Evolutionary conservation across 92 coral and sea anemone species (phyloP), one percentile per base, ranked within the genome.

Genomic region (Porites divaricata): DNA sequence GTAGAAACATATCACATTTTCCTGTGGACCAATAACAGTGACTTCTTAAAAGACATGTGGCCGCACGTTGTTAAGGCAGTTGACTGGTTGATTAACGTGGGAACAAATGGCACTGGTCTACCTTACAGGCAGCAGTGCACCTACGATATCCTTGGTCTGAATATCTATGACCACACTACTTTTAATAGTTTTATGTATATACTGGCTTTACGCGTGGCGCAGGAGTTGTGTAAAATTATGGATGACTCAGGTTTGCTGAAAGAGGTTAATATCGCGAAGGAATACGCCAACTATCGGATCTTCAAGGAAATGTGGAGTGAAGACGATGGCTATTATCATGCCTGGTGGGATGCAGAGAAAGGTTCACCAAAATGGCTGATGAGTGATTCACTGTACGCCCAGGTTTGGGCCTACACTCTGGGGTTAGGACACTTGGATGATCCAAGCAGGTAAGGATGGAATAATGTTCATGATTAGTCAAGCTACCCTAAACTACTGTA

Each of bases 361-460:
- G 88, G 82, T 50, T 84, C 88, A 6, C 82, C 88, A 2, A 54
- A 81, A 20, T 84, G 88, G 88, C 81, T 84, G 1, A 84, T 84
- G 88, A 76, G 79, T 74, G 88, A 84, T 76, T 84, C 88, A 7
- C 88, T 84, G 20, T 84, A 84, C 61, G 88, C 88, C 14, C 88
- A 84, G 20, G 88, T 84, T 25, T 84, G 88, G 88, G 88, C 88
- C 51, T 84, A 74, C 61, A 84, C 88, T 48, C 56, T 84, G 10
- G 81, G 88, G 8, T 26, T 84, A 25, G 88, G 88, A 67, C 75
- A 74, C 53, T 56, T 84, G 35, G 81, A 75, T 13, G 82, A 84
- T 10, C 86, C 86, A 49, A 59, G 69, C 19, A 70, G 78, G 85
- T 81, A 50, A 67, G 76, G 26, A 62, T 54, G 16, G 28, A 5